Evolutionary conservation across 2,113 vertebrate genomes (phyloP).

Genomic region (Pteropus alecto): DNA sequence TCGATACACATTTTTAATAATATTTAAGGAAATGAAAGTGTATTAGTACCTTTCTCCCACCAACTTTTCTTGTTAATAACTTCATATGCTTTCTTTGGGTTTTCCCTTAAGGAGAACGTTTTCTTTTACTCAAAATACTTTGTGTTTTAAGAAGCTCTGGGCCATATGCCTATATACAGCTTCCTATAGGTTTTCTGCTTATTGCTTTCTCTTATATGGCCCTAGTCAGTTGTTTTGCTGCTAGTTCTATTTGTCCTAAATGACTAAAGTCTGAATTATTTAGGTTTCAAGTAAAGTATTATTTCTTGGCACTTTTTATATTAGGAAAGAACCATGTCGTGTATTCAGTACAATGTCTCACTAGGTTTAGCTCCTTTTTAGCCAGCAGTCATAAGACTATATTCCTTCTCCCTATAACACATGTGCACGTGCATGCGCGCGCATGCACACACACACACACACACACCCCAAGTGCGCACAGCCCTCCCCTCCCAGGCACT

Average conservation of each 20-base stretch:
- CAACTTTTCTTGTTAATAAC: background rate
- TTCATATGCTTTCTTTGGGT: background rate
- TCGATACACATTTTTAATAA: background rate
- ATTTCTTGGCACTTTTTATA: background rate
- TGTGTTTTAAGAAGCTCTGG: background rate
- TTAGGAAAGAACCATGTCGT: background rate
- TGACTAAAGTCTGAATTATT: background rate
- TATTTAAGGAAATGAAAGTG: background rate
- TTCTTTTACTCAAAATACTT: background rate
- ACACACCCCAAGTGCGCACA: background rate
- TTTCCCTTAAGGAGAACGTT: background rate
- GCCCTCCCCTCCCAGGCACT: background rate
- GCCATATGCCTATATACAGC: background rate
- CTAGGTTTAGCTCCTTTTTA: background rate
- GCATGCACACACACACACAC: background rate
- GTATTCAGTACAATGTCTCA: background rate
- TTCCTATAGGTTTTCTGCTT: background rate
- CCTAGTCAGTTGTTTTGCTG: background rate
- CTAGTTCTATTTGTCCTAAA: conserved; percentile 2
- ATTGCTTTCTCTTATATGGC: background rate
- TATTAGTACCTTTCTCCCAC: background rate
- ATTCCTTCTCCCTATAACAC: background rate
- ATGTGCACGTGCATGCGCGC: too few species aligned
- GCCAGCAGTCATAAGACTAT: background rate
- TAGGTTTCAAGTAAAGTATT: conserved; percentile 2